These are phyloP conservation scores for Drosophila kepulauana DNA, from an alignment of 1,140 invertebrate genomes.

Conservation along the genomic window DNA sequence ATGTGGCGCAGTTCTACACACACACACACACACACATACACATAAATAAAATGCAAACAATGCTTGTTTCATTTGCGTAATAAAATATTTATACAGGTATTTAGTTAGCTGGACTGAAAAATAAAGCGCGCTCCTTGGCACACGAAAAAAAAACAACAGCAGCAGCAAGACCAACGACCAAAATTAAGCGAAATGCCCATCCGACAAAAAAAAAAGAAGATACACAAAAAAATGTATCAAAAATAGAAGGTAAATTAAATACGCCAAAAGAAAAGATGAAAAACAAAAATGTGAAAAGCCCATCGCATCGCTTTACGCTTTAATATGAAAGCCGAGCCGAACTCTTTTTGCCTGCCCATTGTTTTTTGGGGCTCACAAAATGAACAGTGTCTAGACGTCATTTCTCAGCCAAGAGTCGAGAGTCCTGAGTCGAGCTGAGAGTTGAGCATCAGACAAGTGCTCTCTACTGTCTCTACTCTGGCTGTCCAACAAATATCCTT, in stretches of 20 bases:
- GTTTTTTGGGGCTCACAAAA: constrained; percentile 36
- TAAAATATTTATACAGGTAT: constrained; percentile 83
- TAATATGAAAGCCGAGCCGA: constrained; percentile 17
- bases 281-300: constrained; percentile 25
- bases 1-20: constrained; percentile 44
- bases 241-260: constrained; percentile 7
- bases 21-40: constrained; percentile 10
- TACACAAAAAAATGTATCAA: background rate
- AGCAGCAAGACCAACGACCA: constrained; percentile 25
- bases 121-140: constrained; percentile 34
- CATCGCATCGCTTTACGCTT: constrained; percentile 26
- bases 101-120: constrained; percentile 68
- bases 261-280: constrained; percentile 25
- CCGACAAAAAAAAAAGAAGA: background rate
- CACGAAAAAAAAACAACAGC: constrained; percentile 15
- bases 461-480: background rate
- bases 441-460: background rate
- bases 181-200: constrained; percentile 50
- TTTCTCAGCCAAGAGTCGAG: constrained; percentile 57
- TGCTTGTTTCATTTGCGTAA: constrained; percentile 81
- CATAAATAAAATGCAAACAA: constrained; percentile 80
- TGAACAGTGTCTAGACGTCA: constrained; percentile 74
- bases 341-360: constrained; percentile 31
- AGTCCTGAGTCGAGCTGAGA: background rate
- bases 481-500: constrained; percentile 10